Evolutionary conservation across 2,797 vertebrate species (phyloP).

Genomic region (Helostoma temminkii): DNA sequence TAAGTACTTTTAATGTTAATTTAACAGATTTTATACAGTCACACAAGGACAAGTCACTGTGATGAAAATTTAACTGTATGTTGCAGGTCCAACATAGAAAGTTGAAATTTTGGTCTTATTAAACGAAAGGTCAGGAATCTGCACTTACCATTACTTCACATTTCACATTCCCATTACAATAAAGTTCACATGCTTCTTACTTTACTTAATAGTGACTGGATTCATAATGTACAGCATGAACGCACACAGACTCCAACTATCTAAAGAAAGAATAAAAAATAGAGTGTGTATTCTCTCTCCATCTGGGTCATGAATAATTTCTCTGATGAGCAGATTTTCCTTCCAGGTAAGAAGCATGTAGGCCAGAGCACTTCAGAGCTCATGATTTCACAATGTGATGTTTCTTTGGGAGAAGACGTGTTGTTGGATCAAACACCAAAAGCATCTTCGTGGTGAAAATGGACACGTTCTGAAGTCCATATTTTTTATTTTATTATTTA

Average conservation of each 20-base stretch:
- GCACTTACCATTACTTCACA: background rate
- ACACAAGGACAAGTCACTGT: background rate
- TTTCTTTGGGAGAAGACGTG: background rate
- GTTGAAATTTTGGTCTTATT: background rate
- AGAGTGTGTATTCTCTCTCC: background rate
- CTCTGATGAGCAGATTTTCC: conserved; percentile 48
- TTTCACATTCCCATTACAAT: no score
- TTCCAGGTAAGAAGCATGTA: conserved; percentile 51
- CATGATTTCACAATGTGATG: conserved; percentile 50
- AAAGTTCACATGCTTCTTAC: background rate
- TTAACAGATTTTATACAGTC: no score
- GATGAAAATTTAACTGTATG: no score
- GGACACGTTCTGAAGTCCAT: conserved; percentile 3
- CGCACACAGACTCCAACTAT: background rate
- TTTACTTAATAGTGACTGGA: background rate
- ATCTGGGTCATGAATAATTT: conserved; percentile 63
- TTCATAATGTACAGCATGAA: background rate
- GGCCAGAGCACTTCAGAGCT: conserved; percentile 52
- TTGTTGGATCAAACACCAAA: conserved; percentile 33
- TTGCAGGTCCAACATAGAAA: no score
- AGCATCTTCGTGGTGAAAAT: conserved; percentile 7
- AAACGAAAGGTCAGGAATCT: background rate
- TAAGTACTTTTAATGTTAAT: no score
- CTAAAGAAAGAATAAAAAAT: background rate
- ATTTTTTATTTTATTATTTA: no score